Base-by-base conservation (phyloP, 2,113 vertebrate genomes). In the Tachuris rubrigastra region DNA sequence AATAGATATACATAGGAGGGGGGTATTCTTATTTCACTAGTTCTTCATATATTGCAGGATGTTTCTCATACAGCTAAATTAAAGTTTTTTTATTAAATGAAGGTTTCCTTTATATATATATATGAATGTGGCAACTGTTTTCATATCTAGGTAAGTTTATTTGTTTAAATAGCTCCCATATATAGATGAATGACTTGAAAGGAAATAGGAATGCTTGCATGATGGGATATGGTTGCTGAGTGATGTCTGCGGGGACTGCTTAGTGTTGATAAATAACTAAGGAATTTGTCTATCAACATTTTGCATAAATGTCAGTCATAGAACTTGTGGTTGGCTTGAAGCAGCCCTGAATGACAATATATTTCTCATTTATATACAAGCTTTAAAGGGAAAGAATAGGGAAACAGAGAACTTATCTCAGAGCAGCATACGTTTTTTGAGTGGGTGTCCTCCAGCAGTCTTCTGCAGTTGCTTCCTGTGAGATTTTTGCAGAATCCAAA, bases 241-340 rank as follows among this genome's bases (percentile, higher is more conserved):
- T 93, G 94, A 97, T 83, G 67, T 88, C 82, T 94, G 72, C 72
- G 58, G 96, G 73, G 86, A 93, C 91, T 93, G 47, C 59, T 91
- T 59, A 69, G 39, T 80, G 74, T 82, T 94, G 85, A 96, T 97
- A 96, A 97, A 96, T 77, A 96, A 95, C 69, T 75, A 88, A 74
- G 30, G 96, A 95, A 96, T 96, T 96, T 90, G 91, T 84, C 89
- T 97, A 89, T 63, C 94, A 96, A 85, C 71, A 91, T 86, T 96
- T 94, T 97, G 47, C 77, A 89, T 85, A 79, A 82, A 49, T 52
- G 81, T 79, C 93, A 87, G 76, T 90, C 91, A 91, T 6, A 72
- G 82, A 92, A 94, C n/a, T 67, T 79, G 46, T 76, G 85, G 60
- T 16, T 85, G 49, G 30, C 47, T 66, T 87, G 47, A 69, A 60